Percentiles rank a stretch among this genome's conserved stretches.
Conservation (phyloP, 2,888 invertebrate species). For the Drosophila conformis region DNA sequence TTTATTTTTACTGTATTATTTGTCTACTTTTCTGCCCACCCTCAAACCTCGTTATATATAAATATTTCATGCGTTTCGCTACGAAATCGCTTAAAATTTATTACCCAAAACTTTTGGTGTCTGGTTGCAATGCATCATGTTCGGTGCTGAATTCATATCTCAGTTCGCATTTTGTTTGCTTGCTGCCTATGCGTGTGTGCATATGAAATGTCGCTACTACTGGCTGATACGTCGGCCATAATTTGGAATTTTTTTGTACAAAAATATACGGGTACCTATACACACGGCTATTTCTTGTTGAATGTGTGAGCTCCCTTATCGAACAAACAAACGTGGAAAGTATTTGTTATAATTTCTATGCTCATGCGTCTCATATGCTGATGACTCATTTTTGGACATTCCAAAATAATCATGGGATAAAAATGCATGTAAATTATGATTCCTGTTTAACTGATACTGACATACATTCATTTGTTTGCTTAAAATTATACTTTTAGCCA, state of each 20-base stretch:
- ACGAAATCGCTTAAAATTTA: slow-evolving; percentile 75
- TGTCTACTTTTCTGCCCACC: slow-evolving; percentile 11
- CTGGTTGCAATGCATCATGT: slow-evolving; percentile 70
- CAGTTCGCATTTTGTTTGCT: slow-evolving; percentile 37
- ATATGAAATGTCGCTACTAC: slow-evolving; percentile 63
- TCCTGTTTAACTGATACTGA: neutral
- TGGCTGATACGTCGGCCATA: slow-evolving; percentile 51
- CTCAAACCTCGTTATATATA: slow-evolving; percentile 14
- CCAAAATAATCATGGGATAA: neutral
- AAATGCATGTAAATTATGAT: neutral
- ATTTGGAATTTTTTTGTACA: slow-evolving; percentile 51
- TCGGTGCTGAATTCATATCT: slow-evolving; percentile 52
- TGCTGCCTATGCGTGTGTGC: slow-evolving; percentile 68
- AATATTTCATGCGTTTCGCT: slow-evolving; percentile 46
- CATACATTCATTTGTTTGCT: neutral
- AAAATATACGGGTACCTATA: slow-evolving; percentile 7
- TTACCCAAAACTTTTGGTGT: slow-evolving; percentile 74
- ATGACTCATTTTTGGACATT: slow-evolving; percentile 44
- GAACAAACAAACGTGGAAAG: slow-evolving; percentile 74
- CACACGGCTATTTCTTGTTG: slow-evolving; percentile 9
- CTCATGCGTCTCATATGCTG: slow-evolving; percentile 37
- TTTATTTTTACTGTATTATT: neutral
- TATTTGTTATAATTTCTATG: slow-evolving; percentile 48
- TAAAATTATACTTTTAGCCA: neutral
- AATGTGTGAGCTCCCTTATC: slow-evolving; percentile 50